Percentiles rank a stretch among this genome's conserved stretches.
These are phyloP conservation scores for Cryptocephalus moraei DNA, from an alignment of 2,888 invertebrate genomes.

Conservation along the genomic window DNA sequence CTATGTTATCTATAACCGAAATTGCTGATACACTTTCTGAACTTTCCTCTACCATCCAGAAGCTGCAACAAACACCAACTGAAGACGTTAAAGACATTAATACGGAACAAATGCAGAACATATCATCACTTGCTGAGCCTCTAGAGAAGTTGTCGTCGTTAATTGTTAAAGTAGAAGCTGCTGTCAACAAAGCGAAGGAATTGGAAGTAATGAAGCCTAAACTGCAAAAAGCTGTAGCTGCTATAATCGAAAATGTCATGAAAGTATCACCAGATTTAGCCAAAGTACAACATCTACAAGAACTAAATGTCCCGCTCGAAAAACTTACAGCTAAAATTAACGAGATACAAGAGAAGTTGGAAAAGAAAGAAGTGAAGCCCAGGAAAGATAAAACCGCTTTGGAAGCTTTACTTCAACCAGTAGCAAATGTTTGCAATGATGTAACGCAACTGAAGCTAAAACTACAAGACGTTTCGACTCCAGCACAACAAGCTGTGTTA, in stretches of 20 bases:
- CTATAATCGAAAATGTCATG: no score
- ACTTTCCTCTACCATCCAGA: slow-evolving; percentile 2
- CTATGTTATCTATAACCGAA: slow-evolving; percentile 10
- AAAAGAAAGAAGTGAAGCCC: no score
- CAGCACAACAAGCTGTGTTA: slow-evolving; percentile 10
- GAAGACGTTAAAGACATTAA: slow-evolving; percentile 6
- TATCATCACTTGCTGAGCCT: slow-evolving; percentile 13
- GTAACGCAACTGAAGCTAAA: background rate
- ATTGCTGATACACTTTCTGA: slow-evolving; percentile 7
- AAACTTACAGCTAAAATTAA: no score
- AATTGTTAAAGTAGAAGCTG: slow-evolving; percentile 10
- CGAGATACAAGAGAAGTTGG: no score
- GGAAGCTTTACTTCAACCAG: background rate
- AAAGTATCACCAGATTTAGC: no score
- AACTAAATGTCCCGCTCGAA: no score
- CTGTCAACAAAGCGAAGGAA: slow-evolving; percentile 10
- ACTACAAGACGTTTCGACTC: no score
- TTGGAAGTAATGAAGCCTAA: slow-evolving; percentile 10
- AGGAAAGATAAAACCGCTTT: background rate
- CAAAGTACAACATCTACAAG: no score
- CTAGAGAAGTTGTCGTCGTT: slow-evolving; percentile 15
- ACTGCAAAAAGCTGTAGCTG: background rate
- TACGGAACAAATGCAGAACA: background rate
- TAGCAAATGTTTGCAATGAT: background rate
- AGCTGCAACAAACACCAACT: slow-evolving; percentile 1